Base-by-base conservation (phyloP, 2,113 vertebrate genomes). In the Chaetorhynchus papuensis region DNA sequence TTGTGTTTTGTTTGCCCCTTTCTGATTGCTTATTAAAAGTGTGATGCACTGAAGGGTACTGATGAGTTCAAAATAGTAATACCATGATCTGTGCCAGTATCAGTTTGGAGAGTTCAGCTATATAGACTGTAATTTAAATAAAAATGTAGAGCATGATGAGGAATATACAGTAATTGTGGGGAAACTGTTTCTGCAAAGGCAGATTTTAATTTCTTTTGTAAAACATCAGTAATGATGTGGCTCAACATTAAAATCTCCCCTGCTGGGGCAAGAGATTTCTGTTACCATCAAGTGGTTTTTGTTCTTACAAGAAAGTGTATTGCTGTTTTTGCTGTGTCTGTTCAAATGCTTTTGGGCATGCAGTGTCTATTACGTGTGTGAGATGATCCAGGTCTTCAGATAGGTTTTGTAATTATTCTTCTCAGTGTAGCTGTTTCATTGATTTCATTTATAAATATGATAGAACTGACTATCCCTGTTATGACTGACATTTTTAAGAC, bases 221-320 rank as follows among this genome's bases (percentile, higher is more conserved):
- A 71, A 91, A 68, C 14, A 49, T 37, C 45, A 15, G 0, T 61
- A 68, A 41, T 53, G 0, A 4, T 57, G 52, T 2, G 5, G 13
- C 44, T 68, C 28, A 20, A 27, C 6, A 15, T 63, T 54, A 81
- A 83, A 74, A 33, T 35, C 2, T 6, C 19, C 10, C 2, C 26
- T 83, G 20, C 31, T 65, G 50, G 9, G 71, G 4, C n/a, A 61
- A 27, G 50, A 77, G 20, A 52, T 60, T 83, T 69, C 20, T 33
- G 7, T 42, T 49, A 15, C 54, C 8, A 37, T 65, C 33, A 37
- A 0, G 3, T 54, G 8, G 1, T 35, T 75, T 87, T 53, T 83
- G 18, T 50, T 91, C 59, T 60, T 65, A 21, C 7, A 47, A 13
- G 5, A 11, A 50, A 42, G 16, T 52, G 52, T 37, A 30, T 22